These are phyloP conservation scores for Zoroaster sp. DNA, from an alignment of 53 echinoderm and acorn worm genomes.

Conservation along the genomic window DNA sequence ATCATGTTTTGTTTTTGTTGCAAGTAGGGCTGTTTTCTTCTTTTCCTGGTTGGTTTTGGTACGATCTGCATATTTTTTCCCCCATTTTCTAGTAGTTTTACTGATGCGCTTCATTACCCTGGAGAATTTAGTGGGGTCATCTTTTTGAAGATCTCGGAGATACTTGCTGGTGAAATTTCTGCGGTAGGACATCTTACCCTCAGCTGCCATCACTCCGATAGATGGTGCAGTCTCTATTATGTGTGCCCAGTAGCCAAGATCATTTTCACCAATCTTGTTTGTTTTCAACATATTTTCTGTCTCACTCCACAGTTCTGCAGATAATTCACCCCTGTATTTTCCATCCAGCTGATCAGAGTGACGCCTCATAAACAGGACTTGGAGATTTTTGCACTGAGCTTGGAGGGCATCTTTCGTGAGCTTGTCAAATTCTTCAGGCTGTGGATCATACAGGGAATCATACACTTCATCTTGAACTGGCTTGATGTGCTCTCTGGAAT, in stretches of 20 bases:
- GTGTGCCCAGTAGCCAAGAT: constrained; percentile 43
- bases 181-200: constrained; percentile 28
- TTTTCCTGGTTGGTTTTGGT: too few relatives aligned
- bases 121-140: constrained; percentile 5
- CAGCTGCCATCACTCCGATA: constrained; percentile 31
- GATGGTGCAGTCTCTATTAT: constrained; percentile 23
- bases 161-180: constrained; percentile 17
- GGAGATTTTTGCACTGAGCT: not conserved
- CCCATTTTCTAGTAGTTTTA: not conserved
- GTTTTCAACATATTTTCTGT: constrained; percentile 5
- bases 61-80: too few relatives aligned
- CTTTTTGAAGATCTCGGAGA: not conserved
- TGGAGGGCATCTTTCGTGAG: constrained; percentile 19
- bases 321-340: not conserved
- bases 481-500: not conserved
- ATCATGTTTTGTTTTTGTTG: not conserved
- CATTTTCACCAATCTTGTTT: constrained; percentile 50
- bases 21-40: too few relatives aligned
- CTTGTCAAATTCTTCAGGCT: not conserved
- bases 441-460: not conserved
- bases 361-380: not conserved
- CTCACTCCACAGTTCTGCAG: not conserved
- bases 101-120: constrained; percentile 11
- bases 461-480: constrained; percentile 22
- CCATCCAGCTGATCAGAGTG: constrained; percentile 16